Conservation (phyloP, 2,113 vertebrate species). For the Leucosticte australis region DNA sequence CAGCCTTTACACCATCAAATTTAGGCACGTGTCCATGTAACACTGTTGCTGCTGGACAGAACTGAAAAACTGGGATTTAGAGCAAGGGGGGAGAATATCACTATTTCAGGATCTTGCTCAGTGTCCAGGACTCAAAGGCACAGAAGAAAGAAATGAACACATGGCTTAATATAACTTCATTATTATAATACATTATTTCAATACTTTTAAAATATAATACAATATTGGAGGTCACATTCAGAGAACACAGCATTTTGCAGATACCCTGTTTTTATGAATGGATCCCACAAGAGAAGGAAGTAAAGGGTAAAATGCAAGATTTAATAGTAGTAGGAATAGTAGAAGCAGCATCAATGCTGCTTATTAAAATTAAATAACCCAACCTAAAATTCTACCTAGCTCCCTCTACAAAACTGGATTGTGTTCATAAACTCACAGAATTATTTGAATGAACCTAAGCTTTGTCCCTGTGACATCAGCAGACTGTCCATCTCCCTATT, state of each 20-base stretch:
- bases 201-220: background rate
- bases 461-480: background rate
- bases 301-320: background rate
- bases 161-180: background rate
- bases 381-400: background rate
- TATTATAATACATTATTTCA: no score
- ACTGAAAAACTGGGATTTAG: background rate
- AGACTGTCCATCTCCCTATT: background rate
- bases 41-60: background rate
- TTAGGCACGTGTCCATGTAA: background rate
- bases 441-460: background rate
- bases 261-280: background rate
- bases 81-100: background rate
- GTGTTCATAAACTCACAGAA: background rate
- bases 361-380: background rate
- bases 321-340: background rate
- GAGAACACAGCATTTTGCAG: background rate
- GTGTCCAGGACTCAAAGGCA: background rate
- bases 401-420: background rate
- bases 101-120: background rate
- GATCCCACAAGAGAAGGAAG: background rate
- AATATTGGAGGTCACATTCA: background rate
- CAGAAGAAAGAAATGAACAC: background rate
- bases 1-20: background rate
- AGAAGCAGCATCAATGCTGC: background rate